Conservation (phyloP, 2,797 vertebrate genomes). For the Sylvia borin region DNA sequence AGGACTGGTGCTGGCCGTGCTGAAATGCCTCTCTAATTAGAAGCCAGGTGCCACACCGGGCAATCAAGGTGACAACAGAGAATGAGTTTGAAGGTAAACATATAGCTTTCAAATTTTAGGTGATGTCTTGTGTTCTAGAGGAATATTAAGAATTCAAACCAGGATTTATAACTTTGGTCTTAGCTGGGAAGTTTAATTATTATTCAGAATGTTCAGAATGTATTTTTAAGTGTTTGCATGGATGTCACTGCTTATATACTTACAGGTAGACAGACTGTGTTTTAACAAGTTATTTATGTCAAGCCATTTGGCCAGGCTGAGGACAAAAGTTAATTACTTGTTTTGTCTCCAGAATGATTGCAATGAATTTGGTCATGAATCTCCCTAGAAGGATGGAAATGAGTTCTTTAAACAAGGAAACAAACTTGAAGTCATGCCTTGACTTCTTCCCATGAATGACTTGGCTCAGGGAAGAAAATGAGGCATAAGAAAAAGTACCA, state of each 20-base stretch:
- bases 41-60: background rate
- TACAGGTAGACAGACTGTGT: background rate
- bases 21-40: conserved; percentile 27
- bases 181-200: background rate
- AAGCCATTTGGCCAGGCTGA: background rate
- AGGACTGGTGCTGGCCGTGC: background rate
- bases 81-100: background rate
- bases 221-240: background rate
- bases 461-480: background rate
- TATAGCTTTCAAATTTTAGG: background rate
- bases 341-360: background rate
- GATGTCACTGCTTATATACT: background rate
- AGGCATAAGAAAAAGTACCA: background rate
- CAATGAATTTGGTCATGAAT: background rate
- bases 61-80: background rate
- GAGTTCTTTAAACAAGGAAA: background rate
- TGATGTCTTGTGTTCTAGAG: background rate
- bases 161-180: background rate
- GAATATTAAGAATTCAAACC: background rate
- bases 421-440: background rate
- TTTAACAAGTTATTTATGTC: background rate
- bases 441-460: background rate
- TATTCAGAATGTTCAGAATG: background rate
- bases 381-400: background rate
- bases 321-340: background rate